Percentiles rank a stretch among this genome's conserved stretches.
phyloP scores from a whole-genome alignment of 2,113 vertebrate species.

The Pungitius pungitius region DNA sequence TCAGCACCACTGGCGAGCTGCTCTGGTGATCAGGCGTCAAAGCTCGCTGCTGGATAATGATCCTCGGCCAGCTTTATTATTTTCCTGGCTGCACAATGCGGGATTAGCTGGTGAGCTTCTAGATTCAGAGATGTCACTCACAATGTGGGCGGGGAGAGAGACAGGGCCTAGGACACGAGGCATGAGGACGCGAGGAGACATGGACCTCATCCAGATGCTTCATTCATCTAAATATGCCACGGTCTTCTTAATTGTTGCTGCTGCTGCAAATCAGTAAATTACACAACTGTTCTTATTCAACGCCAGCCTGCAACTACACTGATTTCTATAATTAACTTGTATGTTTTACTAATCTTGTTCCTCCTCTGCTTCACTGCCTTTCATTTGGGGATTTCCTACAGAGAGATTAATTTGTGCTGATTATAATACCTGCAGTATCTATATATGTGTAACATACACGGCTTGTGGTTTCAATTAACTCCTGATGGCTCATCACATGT shows the following conservation, averaged over 20 bases:
- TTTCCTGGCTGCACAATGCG: slow-evolving; percentile 37
- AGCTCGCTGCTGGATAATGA: slow-evolving; percentile 54
- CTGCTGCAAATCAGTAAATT: slow-evolving; percentile 66
- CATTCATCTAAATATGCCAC: slow-evolving; percentile 74
- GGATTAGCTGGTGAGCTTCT: slow-evolving; percentile 8
- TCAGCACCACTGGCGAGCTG: slow-evolving; percentile 52
- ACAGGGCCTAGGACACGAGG: slow-evolving; percentile 18
- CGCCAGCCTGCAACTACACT: slow-evolving; percentile 50
- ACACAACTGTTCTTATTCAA: slow-evolving; percentile 44
- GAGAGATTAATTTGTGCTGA: not conserved
- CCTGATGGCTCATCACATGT: too few species aligned
- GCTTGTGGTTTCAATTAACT: not conserved
- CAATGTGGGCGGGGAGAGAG: slow-evolving; percentile 30
- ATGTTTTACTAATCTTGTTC: slow-evolving; percentile 62
- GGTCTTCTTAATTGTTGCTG: slow-evolving; percentile 69
- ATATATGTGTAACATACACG: too few species aligned
- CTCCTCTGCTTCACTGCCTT: not conserved
- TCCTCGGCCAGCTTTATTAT: slow-evolving; percentile 16
- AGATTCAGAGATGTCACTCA: slow-evolving; percentile 54
- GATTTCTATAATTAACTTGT: slow-evolving; percentile 69
- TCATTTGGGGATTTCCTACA: not conserved
- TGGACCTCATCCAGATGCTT: slow-evolving; percentile 45
- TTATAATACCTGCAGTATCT: not conserved
- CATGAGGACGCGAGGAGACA: slow-evolving; percentile 44
- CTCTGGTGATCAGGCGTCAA: slow-evolving; percentile 62